Base-by-base conservation (phyloP, 2,888 invertebrate genomes). In the Microctonus hyperodae region DNA sequence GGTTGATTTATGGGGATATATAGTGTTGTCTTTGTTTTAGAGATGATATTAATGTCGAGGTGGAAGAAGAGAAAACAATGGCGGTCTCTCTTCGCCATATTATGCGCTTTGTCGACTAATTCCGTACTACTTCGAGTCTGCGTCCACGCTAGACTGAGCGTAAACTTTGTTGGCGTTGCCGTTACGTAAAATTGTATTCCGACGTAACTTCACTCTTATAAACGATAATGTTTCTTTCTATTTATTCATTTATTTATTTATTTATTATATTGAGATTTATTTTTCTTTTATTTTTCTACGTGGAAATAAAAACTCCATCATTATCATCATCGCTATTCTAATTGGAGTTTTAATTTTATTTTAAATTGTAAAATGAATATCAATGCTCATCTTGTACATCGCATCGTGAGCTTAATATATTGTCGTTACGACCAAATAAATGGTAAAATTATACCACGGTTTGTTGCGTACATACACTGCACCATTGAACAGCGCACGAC, bases 121-220 rank as follows among this genome's bases (percentile, higher is more conserved):
- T 67, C 22, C n/a, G n/a, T n/a, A n/a, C n/a, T 56, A 37, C 64
- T 40, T 64, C 23, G 72, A n/a, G 69, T 69, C 70, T 70, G 69
- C 56, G 68, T 78, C 74, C 75, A 79, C 71, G 79, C 79, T 79
- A 79, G 70, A 71, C 77, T 74, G 69, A 79, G 79, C 79, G 76
- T 78, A 79, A 79, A 79, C 75, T 77, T 70, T 74, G 67, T 63
- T n/a, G 23, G 33, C 44, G 20, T 28, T 22, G 33, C 63, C 71
- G 73, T 79, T 79, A 78, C 78, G 73, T 79, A 79, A 79, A 16
- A 44, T n/a, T n/a, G 44, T 75, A 75, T 74, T 73, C 75, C 75
- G 72, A 67, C 72, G 70, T 71, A 73, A 73, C 64, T 70, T 67
- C 64, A 68, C 51, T 51, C 51, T 25, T 51, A 44, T 16, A 6